Percentiles rank a stretch among this genome's conserved stretches.
Conservation (phyloP, 2,888 invertebrate genomes). For the Dolichopus griseipennis region DNA sequence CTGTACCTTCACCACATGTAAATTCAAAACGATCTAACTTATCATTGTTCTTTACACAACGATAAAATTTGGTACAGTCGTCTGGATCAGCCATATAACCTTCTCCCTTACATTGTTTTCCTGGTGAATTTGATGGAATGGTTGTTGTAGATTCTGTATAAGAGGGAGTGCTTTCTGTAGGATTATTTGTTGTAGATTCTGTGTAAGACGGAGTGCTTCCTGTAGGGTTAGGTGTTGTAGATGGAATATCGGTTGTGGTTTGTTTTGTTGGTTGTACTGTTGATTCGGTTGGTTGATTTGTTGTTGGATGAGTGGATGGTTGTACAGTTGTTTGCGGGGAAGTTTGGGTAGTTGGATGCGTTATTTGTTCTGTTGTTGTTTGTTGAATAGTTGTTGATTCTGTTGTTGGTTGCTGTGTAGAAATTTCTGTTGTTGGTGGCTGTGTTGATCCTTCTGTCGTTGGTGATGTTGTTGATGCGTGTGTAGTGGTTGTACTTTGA, state of each 20-base stretch:
- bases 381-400: slow-evolving; percentile 20
- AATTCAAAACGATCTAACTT: slow-evolving; percentile 46
- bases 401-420: slow-evolving; percentile 20
- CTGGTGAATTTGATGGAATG: slow-evolving; percentile 24
- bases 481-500: slow-evolving; percentile 25
- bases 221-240: slow-evolving; percentile 15
- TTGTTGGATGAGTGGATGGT: slow-evolving; percentile 16
- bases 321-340: slow-evolving; percentile 20
- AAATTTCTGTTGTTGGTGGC: slow-evolving; percentile 18
- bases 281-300: slow-evolving; percentile 16
- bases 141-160: slow-evolving; percentile 17
- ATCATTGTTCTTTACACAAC: slow-evolving; percentile 45
- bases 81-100: slow-evolving; percentile 44
- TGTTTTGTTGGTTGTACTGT: slow-evolving; percentile 23
- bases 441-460: slow-evolving; percentile 11
- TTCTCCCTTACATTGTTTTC: slow-evolving; percentile 34
- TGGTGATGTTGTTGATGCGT: slow-evolving; percentile 28
- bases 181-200: slow-evolving; percentile 20
- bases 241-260: slow-evolving; percentile 21
- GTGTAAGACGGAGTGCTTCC: slow-evolving; percentile 13
- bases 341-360: slow-evolving; percentile 10
- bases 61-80: slow-evolving; percentile 52
- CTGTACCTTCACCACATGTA: slow-evolving; percentile 49
- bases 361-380: slow-evolving; percentile 20
- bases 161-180: slow-evolving; percentile 14